A percentile compares a stretch with the other conserved stretches of the same genome.
phyloP scores from a whole-genome alignment of 2,888 invertebrate species.

The Drosophila emarginata region DNA sequence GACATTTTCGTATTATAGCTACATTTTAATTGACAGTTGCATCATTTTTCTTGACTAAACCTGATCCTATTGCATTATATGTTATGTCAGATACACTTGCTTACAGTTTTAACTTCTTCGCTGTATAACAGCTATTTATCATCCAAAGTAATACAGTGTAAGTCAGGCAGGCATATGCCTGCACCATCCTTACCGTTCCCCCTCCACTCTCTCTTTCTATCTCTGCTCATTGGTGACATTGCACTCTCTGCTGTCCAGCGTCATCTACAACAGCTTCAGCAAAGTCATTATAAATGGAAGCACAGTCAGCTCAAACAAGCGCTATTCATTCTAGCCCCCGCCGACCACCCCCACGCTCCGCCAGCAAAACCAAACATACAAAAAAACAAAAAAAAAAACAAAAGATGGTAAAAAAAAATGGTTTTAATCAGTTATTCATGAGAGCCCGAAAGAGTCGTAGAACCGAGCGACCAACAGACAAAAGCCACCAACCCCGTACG shows the following conservation, averaged over 20 bases:
- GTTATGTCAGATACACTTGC: constrained; percentile 4
- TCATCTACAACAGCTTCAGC: constrained; percentile 26
- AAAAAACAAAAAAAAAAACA: background rate
- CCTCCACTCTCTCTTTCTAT: constrained; percentile 4
- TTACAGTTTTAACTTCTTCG: background rate
- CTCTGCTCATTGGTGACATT: constrained; percentile 39
- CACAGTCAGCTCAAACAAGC: constrained; percentile 40
- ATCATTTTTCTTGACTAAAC: constrained; percentile 45
- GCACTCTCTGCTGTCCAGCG: constrained; percentile 45
- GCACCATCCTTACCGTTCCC: constrained; percentile 9
- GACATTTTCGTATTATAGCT: constrained; percentile 2
- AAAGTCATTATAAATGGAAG: constrained; percentile 72
- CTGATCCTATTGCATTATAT: constrained; percentile 4
- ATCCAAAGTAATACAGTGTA: constrained; percentile 44
- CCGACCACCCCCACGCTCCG: no score
- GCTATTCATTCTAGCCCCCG: constrained; percentile 22
- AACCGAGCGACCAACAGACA: constrained; percentile 51
- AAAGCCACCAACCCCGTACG: constrained; percentile 53
- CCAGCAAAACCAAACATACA: no score
- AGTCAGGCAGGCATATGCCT: constrained; percentile 21
- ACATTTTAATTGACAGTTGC: constrained; percentile 53
- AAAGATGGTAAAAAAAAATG: constrained; percentile 57
- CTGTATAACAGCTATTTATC: constrained; percentile 61
- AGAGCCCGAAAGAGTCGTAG: constrained; percentile 54
- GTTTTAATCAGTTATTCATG: constrained; percentile 78